These are phyloP conservation scores for Plutella xylostella DNA, from an alignment of 2,888 invertebrate species.

Conservation along the genomic window DNA sequence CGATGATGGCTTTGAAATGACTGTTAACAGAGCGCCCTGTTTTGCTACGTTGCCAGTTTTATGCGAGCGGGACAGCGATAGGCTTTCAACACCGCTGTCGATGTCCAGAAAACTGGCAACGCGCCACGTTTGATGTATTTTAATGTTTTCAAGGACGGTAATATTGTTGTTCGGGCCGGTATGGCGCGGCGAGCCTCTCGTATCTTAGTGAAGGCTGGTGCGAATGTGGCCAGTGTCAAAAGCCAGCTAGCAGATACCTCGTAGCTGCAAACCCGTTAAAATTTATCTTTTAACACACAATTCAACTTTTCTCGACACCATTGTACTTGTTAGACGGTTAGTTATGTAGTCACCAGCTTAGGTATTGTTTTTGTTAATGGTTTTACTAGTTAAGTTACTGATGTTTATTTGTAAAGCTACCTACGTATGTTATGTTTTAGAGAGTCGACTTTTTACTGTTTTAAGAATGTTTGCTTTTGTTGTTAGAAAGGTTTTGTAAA, in stretches of 20 bases:
- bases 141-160: constrained; percentile 55
- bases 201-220: constrained; percentile 59
- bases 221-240: constrained; percentile 65
- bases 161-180: constrained; percentile 56
- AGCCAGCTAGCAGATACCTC: constrained; percentile 70
- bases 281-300: constrained; percentile 56
- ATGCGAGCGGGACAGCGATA: neutral
- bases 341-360: constrained; percentile 28
- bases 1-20: constrained; percentile 62
- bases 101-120: no score
- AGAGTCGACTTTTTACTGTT: no score
- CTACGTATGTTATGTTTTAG: no score
- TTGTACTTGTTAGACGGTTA: constrained; percentile 54
- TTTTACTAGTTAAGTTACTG: no score
- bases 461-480: no score
- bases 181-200: constrained; percentile 56
- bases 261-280: constrained; percentile 69
- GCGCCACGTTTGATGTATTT: no score
- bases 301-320: constrained; percentile 40
- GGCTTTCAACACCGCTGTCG: neutral
- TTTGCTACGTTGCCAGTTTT: neutral
- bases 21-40: constrained; percentile 37
- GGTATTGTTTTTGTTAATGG: constrained; percentile 18
- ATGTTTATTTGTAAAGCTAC: no score
- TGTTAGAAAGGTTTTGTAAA: no score